Evolutionary conservation across 2,797 vertebrate species (phyloP).

Genomic region (Pachyuromys duprasi): DNA sequence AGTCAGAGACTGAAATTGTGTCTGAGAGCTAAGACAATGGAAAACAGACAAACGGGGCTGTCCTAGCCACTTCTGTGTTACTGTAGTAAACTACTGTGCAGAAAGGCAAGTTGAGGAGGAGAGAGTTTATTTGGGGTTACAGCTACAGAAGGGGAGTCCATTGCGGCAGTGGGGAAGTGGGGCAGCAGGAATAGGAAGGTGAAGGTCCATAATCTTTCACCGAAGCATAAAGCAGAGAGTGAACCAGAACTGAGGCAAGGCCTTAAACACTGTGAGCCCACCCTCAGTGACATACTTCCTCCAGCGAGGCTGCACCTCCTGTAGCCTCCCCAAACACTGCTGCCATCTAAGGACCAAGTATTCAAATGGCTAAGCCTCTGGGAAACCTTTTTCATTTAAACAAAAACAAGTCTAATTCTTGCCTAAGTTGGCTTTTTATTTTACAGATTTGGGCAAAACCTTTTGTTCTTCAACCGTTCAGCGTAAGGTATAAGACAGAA

Average conservation of each 20-base stretch:
- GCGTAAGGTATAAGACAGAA: neutral
- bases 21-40: neutral
- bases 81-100: neutral
- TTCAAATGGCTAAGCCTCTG: neutral
- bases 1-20: neutral
- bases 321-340: neutral
- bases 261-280: neutral
- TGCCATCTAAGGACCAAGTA: neutral
- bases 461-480: neutral
- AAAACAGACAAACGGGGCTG: neutral
- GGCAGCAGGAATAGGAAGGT: neutral
- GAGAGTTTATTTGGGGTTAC: neutral
- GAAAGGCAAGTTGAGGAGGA: neutral
- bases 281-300: neutral
- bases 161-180: too few species aligned
- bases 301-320: neutral
- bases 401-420: neutral
- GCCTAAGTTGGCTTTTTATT: constrained; percentile 18
- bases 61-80: neutral
- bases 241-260: neutral
- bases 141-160: neutral
- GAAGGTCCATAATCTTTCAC: neutral
- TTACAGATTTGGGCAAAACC: neutral
- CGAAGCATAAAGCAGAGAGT: neutral
- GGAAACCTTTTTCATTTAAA: neutral